Conservation (phyloP, 37 sponge, comb jelly and placozoan species). For the Corticium candelabrum region DNA sequence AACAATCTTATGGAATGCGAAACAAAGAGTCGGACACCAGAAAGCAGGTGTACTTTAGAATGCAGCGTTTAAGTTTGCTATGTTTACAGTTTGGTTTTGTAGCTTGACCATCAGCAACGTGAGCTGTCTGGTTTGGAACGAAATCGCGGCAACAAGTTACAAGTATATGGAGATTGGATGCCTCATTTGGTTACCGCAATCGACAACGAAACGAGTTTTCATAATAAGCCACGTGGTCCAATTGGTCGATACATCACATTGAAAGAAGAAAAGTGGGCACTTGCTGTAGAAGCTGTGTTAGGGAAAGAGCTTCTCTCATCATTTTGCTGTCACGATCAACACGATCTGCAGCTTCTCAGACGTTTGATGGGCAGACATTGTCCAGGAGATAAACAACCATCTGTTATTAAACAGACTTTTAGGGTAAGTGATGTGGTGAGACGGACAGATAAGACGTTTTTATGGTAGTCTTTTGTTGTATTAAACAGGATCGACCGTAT, state of each 20-base stretch:
- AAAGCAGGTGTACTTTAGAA: no score
- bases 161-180: not conserved
- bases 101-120: not conserved
- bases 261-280: constrained; percentile 22
- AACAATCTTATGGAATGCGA: no score
- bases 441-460: no score
- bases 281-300: constrained; percentile 12
- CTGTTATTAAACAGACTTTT: not conserved
- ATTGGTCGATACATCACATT: constrained; percentile 24
- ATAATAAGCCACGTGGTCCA: constrained; percentile 23
- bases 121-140: not conserved
- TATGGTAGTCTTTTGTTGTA: no score
- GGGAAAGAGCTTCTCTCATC: not conserved
- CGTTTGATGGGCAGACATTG: not conserved
- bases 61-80: no score
- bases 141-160: not conserved
- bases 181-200: not conserved
- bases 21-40: no score
- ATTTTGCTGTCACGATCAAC: constrained; percentile 11
- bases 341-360: constrained; percentile 8
- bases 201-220: constrained; percentile 7
- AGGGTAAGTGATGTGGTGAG: no score
- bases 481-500: no score
- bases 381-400: not conserved
- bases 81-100: no score